These are phyloP conservation scores for Drosophila kokeensis DNA, from an alignment of 2,888 invertebrate genomes.

Conservation along the genomic window DNA sequence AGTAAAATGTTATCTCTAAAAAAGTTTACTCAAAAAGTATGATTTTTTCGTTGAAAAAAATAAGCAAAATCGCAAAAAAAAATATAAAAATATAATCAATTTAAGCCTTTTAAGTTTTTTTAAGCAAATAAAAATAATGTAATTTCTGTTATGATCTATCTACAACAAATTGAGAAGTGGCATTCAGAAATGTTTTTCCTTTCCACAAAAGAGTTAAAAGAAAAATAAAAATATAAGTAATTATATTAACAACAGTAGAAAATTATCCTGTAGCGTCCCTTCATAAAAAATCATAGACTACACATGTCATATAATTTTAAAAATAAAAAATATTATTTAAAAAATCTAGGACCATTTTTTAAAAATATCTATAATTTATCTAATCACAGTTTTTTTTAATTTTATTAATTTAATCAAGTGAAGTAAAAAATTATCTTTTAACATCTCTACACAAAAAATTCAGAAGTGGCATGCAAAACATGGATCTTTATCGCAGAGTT, in stretches of 20 bases:
- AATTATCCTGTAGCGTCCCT: background rate
- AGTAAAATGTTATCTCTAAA: background rate
- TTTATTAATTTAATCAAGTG: no score
- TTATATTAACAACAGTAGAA: background rate
- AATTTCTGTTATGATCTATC: background rate
- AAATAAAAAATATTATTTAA: background rate
- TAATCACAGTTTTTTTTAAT: background rate
- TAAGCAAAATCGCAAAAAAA: background rate
- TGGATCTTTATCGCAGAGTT: background rate
- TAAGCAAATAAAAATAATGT: background rate
- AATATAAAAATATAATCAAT: no score
- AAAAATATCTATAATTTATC: background rate
- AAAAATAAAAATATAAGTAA: background rate
- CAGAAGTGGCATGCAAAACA: background rate
- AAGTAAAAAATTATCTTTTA: background rate
- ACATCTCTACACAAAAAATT: background rate
- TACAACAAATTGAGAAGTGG: background rate
- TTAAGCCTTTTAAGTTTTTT: background rate
- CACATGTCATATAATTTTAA: background rate
- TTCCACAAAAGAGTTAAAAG: background rate
- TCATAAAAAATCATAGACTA: background rate
- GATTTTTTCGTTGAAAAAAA: accelerated
- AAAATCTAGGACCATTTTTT: background rate
- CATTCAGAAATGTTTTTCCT: accelerated
- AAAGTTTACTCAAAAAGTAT: background rate